Percentiles rank a stretch among this genome's conserved stretches.
Evolutionary conservation across 2,888 invertebrate genomes (phyloP).

Genomic region (Drosophila prolongata): DNA sequence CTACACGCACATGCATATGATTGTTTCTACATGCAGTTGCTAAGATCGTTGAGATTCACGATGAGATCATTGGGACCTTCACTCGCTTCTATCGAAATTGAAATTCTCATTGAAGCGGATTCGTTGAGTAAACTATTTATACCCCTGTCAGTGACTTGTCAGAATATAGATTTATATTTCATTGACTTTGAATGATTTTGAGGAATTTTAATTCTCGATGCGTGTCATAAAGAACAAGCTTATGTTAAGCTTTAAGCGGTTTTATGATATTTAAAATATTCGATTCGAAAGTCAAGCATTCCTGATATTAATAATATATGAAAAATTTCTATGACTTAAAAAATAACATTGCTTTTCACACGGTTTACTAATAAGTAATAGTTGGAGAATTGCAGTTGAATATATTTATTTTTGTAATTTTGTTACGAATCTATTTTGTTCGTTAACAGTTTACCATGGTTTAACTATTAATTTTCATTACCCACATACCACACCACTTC

Average conservation of each 20-base stretch:
- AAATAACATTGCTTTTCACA: too few relatives aligned
- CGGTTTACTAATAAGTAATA: too few relatives aligned
- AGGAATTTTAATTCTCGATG: constrained; percentile 20
- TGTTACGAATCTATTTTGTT: not conserved
- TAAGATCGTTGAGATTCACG: constrained; percentile 6
- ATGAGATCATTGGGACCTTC: constrained; percentile 33
- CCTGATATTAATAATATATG: too few relatives aligned
- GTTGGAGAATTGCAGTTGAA: too few relatives aligned
- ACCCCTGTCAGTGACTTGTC: constrained; percentile 26
- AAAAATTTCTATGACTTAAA: too few relatives aligned
- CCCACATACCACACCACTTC: constrained; percentile 28
- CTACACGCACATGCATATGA: constrained; percentile 26
- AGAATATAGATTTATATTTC: constrained; percentile 8
- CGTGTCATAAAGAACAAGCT: constrained; percentile 1
- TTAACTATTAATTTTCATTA: constrained; percentile 7
- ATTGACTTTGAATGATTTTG: constrained; percentile 19
- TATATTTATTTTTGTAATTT: not conserved
- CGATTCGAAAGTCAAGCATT: too few relatives aligned
- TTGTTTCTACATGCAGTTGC: constrained; percentile 3
- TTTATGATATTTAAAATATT: not conserved
- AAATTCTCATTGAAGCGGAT: constrained; percentile 24
- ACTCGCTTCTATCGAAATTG: not conserved
- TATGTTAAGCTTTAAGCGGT: not conserved
- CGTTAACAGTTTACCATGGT: not conserved
- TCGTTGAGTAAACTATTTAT: constrained; percentile 8